Conservation (phyloP, 2,113 vertebrate genomes). For the Panurus biarmicus region DNA sequence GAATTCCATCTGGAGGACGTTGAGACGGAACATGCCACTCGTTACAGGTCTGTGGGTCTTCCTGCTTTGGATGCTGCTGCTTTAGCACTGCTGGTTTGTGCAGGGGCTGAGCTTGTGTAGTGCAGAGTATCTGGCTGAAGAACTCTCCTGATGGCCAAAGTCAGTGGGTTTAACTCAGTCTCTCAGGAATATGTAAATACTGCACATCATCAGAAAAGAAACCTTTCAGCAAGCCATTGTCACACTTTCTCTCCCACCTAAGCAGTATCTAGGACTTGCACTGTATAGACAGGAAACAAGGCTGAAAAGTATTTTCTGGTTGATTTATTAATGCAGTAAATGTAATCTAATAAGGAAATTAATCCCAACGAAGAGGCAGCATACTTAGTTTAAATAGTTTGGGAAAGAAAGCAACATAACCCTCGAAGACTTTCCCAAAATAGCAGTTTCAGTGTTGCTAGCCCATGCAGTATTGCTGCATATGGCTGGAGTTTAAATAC, state of each 20-base stretch:
- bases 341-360: neutral
- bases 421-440: neutral
- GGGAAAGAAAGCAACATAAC: neutral
- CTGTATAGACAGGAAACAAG: neutral
- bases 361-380: neutral
- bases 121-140: neutral
- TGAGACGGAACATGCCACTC: slow-evolving; percentile 79
- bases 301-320: neutral
- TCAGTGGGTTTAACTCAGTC: neutral
- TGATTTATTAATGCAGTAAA: neutral
- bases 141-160: neutral
- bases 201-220: neutral
- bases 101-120: neutral
- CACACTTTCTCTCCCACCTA: neutral
- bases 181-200: neutral
- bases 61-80: neutral
- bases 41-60: slow-evolving; percentile 82
- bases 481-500: neutral
- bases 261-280: neutral
- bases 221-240: neutral
- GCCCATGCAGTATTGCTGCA: neutral
- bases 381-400: neutral
- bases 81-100: neutral
- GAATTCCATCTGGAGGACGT: slow-evolving; percentile 93
- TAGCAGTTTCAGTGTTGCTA: neutral